Evolutionary conservation across 1,140 invertebrate genomes (phyloP), one percentile per base, ranked within the genome.

Genomic region (Apis florea): DNA sequence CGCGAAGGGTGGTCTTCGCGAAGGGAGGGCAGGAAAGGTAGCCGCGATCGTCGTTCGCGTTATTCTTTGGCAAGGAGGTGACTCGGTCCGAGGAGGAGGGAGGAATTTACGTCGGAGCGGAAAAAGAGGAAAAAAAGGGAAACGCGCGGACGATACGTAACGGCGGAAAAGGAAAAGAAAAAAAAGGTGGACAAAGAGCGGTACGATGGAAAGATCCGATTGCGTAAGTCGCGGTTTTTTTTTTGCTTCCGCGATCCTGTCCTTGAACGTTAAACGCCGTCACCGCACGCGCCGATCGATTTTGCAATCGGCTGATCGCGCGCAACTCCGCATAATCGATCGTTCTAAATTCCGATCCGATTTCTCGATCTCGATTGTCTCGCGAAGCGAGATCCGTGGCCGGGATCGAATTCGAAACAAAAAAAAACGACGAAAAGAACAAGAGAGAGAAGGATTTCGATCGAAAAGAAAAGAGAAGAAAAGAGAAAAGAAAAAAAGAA

Each of bases 191-290:
- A 68, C 47, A 71, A 68, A 78, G 58, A 54, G 17, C 21, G 31
- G 4, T 40, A 40, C 0, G 5, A 24, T n/a, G 6, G 21, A 80
- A 63, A 79, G 72, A 53, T 8, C 13, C 31, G 31, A 49, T 73
- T 69, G 78, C 67, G n/a, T 54, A 40, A 21, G 54, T 54, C n/a
- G 21, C 26, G 11, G 31, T n/a, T 1, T 15, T 31, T 82, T 84
- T 86, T 83, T 85, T 80, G 73, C 49, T 84, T 58, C 58, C 64
- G 64, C 24, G 49, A 15, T 66, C 70, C 49, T 75, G 80, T 86
- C 85, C 88, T 89, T 89, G 89, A 90, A 89, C 83, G 66, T 73
- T 73, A 83, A 85, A 88, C 81, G 58, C 21, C 12, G 51, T 56
- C 76, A 24, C 40, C 51, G n/a, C 13, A 24, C 56, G 19, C 19